A percentile compares a stretch with the other conserved stretches of the same genome.
Evolutionary conservation across 2,888 invertebrate genomes (phyloP).

Genomic region (Drosophila neotestacea): DNA sequence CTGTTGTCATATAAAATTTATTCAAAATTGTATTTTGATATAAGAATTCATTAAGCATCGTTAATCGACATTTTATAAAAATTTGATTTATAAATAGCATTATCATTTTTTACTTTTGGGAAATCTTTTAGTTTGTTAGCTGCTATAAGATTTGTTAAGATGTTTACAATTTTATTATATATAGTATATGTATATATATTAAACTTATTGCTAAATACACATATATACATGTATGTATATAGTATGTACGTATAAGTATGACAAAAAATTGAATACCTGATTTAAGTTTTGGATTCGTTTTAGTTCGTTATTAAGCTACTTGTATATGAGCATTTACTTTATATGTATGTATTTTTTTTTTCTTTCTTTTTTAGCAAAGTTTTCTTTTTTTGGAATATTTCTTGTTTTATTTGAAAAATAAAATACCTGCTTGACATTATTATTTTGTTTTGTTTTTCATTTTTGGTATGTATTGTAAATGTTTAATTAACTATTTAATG

Average conservation of each 20-base stretch:
- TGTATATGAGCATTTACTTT: conserved; percentile 68
- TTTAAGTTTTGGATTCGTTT: conserved; percentile 79
- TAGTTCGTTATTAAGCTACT: conserved; percentile 64
- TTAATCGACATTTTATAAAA: conserved; percentile 62
- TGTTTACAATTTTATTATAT: conserved; percentile 26
- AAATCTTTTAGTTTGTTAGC: conserved; percentile 34
- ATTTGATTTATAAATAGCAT: conserved; percentile 58
- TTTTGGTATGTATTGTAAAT: conserved; percentile 72
- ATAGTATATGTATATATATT: background rate
- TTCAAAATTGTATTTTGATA: conserved; percentile 82
- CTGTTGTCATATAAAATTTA: conserved; percentile 59
- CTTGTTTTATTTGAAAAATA: conserved; percentile 34
- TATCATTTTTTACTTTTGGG: conserved; percentile 12
- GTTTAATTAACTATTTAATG: conserved; percentile 65
- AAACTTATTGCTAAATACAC: conserved; percentile 57
- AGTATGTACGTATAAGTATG: conserved; percentile 45
- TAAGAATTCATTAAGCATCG: conserved; percentile 67
- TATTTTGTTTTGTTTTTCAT: conserved; percentile 15
- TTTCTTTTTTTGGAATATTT: conserved; percentile 60
- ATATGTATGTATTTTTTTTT: conserved; percentile 17
- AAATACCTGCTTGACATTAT: conserved; percentile 70
- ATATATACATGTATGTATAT: conserved; percentile 25
- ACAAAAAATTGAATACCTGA: conserved; percentile 78
- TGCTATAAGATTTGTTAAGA: conserved; percentile 28
- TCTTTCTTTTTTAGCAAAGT: conserved; percentile 23